phyloP scores from a whole-genome alignment of 2,797 vertebrate species.

The Muscicapa comitata region DNA sequence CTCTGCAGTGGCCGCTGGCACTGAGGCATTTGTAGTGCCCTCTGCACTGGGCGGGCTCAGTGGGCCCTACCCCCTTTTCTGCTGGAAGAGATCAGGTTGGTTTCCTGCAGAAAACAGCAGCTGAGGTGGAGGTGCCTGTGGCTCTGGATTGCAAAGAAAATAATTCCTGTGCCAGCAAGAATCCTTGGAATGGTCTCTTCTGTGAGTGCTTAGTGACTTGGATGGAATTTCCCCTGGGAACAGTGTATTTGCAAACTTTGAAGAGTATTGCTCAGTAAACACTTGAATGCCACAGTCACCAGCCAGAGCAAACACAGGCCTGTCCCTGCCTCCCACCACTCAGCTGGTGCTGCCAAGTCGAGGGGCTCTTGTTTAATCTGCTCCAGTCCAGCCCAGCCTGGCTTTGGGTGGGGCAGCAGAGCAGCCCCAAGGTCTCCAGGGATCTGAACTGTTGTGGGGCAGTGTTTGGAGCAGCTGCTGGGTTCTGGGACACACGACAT shows the following conservation, averaged over 20 bases:
- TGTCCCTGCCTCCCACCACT: background rate
- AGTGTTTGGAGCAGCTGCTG: background rate
- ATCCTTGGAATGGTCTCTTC: background rate
- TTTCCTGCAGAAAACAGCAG: background rate
- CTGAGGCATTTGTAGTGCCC: background rate
- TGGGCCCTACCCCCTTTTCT: background rate
- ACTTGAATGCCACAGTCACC: background rate
- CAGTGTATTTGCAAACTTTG: background rate
- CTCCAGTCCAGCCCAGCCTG: background rate
- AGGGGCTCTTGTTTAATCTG: background rate
- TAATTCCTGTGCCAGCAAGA: background rate
- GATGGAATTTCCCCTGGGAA: conserved; percentile 4
- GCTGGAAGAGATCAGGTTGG: background rate
- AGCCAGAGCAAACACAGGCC: background rate
- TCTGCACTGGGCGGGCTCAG: background rate
- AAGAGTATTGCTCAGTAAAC: background rate
- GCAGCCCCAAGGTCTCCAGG: background rate
- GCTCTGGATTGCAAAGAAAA: background rate
- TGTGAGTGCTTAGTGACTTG: background rate
- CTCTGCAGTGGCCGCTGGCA: rapidly evolving
- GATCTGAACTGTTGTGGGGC: background rate
- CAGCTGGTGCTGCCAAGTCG: background rate
- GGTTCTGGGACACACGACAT: rapidly evolving
- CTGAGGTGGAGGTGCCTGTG: background rate
- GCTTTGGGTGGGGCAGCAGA: background rate